Evolutionary conservation across 2,888 invertebrate genomes (phyloP).

Genomic region (Ramazzottius varieornatus): DNA sequence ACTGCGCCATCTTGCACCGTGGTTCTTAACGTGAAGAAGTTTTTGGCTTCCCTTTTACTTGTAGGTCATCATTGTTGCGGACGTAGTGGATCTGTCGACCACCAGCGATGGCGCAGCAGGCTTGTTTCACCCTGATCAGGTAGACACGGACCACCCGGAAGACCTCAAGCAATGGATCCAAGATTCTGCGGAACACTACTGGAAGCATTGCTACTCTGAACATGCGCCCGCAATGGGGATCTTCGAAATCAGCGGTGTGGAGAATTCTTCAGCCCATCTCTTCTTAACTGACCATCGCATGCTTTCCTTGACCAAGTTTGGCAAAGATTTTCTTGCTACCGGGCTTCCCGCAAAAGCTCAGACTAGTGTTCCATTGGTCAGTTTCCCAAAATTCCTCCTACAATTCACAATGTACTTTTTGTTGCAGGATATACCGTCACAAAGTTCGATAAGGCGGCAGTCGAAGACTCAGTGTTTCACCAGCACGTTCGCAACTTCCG

Average conservation of each 20-base stretch:
- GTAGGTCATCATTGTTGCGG: background rate
- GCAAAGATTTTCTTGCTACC: no score
- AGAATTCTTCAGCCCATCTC: no score
- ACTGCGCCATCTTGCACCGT: background rate
- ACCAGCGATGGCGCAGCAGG: constrained; percentile 1
- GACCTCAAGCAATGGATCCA: background rate
- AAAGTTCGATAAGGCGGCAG: no score
- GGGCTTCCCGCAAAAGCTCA: no score
- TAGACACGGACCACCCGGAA: background rate
- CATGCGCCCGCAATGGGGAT: background rate
- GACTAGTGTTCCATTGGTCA: no score
- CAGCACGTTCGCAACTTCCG: background rate
- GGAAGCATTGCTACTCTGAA: background rate
- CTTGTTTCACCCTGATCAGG: background rate
- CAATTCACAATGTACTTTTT: no score
- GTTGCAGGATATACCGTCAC: no score
- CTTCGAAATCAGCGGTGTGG: background rate
- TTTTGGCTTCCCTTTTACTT: background rate
- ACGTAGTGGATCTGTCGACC: background rate
- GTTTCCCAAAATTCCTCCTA: no score
- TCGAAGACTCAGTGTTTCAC: no score
- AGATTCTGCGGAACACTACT: constrained; percentile 2
- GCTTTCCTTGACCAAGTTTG: no score
- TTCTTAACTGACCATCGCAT: no score
- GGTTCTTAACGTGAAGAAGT: background rate